Evolutionary conservation across 1,140 invertebrate species (phyloP).

Genomic region (Helicorthomorpha holstii): DNA sequence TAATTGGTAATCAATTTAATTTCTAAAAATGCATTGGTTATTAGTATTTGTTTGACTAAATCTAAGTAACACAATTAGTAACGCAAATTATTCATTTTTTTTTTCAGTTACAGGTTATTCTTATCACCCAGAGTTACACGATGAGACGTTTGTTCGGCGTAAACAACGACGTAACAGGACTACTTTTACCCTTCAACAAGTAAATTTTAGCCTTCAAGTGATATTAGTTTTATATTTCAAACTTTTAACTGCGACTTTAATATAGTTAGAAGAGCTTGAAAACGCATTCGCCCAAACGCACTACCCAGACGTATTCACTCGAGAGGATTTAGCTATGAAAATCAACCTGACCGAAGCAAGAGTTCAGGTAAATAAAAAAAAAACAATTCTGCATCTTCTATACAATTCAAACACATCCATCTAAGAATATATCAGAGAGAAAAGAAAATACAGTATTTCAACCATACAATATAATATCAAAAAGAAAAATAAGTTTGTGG

Average conservation of each 20-base stretch:
- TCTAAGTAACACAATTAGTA: conserved; percentile 3
- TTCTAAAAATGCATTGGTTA: conserved; percentile 5
- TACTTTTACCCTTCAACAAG: conserved; percentile 91
- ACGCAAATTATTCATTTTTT: not conserved
- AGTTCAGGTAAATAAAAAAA: conserved; percentile 92
- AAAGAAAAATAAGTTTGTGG: too few relatives aligned
- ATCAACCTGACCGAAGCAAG: conserved; percentile 93
- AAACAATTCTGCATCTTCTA: too few relatives aligned
- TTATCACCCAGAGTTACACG: conserved; percentile 77
- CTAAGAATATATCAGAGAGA: too few relatives aligned
- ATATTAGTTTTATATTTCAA: not conserved
- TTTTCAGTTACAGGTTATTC: conserved; percentile 64
- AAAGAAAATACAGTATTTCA: too few relatives aligned
- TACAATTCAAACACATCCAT: too few relatives aligned
- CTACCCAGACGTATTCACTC: conserved; percentile 93
- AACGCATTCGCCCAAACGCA: conserved; percentile 94
- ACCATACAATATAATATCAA: too few relatives aligned
- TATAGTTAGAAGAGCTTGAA: conserved; percentile 83
- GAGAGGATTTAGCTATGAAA: conserved; percentile 95
- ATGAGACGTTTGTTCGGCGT: conserved; percentile 87
- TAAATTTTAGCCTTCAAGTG: conserved; percentile 23
- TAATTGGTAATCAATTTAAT: not conserved
- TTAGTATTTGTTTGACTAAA: not conserved
- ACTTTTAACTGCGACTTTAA: conserved; percentile 14
- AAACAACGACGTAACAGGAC: conserved; percentile 91